Evolutionary conservation across 2,113 vertebrate genomes (phyloP), one percentile per base, ranked within the genome.

Genomic region (Ctenodactylus gundi): DNA sequence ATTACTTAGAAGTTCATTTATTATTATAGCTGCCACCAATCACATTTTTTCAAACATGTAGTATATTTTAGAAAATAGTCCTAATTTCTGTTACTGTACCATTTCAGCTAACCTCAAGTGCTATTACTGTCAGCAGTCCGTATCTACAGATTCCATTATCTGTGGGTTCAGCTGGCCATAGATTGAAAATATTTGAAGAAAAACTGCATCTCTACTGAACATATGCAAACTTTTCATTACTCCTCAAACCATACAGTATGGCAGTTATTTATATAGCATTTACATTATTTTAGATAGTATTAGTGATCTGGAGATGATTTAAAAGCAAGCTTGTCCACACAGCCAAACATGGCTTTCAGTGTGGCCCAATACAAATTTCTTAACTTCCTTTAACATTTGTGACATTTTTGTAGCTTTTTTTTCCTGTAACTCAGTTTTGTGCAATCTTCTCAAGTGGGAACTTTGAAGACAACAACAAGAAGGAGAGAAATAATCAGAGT

Each of bases 1-100:
- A 36, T 81, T 90, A 96, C 34, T 82, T 90, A 90, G 75, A 88
- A 85, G 58, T 51, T 81, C 46, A 89, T 85, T 94, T 81, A 49
- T 78, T 49, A 53, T 83, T 62, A 93, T 29, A 65, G 27, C 36
- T 89, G 44, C 58, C 53, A 57, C 7, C 53, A 91, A 21, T 65
- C 15, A 36, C 15, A 11, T 44, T 68, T 51, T 88, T 77, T 76
- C n/a, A 36, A 88, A 78, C 18, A 46, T 68, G 34, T 39, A 51
- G 51, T 85, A 27, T 58, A 27, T 92, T 9, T 15, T 49, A 78
- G n/a, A 36, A 78, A 10, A 73, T 8, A 36, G 13, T 80, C 70
- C 29, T 80, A 65, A 83, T 31, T 73, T 34, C 41, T 51, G 18
- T 65, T 53, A 51, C 39, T 58, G 49, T 20, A n/a, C 41, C 51